Evolutionary conservation across 2,113 vertebrate species (phyloP), one percentile per base, ranked within the genome.

Genomic region (Orientallactaga bullata): DNA sequence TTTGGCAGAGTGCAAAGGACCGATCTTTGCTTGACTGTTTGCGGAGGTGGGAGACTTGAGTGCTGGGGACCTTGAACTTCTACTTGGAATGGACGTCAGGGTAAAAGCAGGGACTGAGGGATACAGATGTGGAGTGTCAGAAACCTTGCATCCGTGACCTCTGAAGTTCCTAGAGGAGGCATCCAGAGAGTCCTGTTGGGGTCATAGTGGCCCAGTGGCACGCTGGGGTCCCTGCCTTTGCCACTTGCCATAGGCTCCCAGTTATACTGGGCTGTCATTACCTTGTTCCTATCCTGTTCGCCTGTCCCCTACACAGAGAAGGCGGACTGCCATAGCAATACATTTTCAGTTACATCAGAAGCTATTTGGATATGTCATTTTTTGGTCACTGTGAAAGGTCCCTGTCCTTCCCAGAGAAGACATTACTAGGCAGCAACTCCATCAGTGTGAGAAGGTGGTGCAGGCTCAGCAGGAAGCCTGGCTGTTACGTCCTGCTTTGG

Each of bases 101-200:
- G 39, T 21, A 28, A 26, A 30, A 73, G 42, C 42, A 7, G 0
- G 16, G 24, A 24, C 42, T 23, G 3, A 3, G 9, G n/a, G 35
- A 30, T 30, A n/a, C 0, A 0, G 20, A 28, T 15, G 15, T 10
- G 4, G 37, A 63, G 24, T 2, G 47, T 11, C 58, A 37, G 58
- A 55, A 39, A 66, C 9, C 2, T 42, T 17, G 17, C 4, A 39
- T 7, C n/a, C 9, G 0, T 15, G 65, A 6, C 21, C 81, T 30
- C 35, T 77, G 51, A 35, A 68, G 17, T 28, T n/a, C 69, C 73
- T 35, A 42, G n/a, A 85, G 17, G 28, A 65, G 42, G 20, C 60
- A 39, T 20, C 26, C 69, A 42, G 69, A 78, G 89, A 86, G 15
- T 24, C 65, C 39, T 74, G 13, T 21, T 24, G 3, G 35, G 23